Percentiles rank a stretch among this genome's conserved stretches.
These are phyloP conservation scores for Discoglossus pictus DNA, from an alignment of 2,797 vertebrate species.

Conservation along the genomic window DNA sequence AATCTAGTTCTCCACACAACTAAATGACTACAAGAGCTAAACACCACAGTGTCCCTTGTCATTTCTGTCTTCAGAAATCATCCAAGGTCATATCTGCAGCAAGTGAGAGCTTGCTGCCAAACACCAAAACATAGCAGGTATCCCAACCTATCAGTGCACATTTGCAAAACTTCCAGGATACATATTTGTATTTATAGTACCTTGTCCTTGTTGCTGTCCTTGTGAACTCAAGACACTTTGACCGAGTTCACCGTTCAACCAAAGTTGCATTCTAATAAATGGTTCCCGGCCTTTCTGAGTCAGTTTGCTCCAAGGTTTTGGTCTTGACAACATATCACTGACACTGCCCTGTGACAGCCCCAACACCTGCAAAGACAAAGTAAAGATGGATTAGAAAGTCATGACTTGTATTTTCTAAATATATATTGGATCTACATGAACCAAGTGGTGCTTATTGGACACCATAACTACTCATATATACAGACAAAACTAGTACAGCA, in stretches of 20 bases:
- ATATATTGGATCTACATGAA: too few species aligned
- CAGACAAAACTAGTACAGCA: too few species aligned
- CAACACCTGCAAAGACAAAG: conserved; percentile 75
- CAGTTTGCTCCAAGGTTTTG: conserved; percentile 92
- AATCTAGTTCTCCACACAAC: conserved; percentile 28
- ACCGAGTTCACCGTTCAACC: conserved; percentile 92
- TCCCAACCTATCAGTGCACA: conserved; percentile 3
- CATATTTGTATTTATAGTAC: conserved; percentile 60
- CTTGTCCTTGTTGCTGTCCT: conserved; percentile 81
- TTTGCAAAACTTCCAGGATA: background rate
- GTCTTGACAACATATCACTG: conserved; percentile 89
- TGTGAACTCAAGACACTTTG: conserved; percentile 82
- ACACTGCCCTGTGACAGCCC: conserved; percentile 89
- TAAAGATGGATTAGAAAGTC: conserved; percentile 38
- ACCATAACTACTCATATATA: too few species aligned
- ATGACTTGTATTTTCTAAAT: too few species aligned
- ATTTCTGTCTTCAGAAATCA: conserved; percentile 28
- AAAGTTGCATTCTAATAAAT: conserved; percentile 95
- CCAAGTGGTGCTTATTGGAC: too few species aligned
- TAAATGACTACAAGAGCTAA: conserved; percentile 28
- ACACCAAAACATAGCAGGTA: conserved; percentile 11
- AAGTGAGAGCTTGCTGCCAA: conserved; percentile 1
- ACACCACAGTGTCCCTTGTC: conserved; percentile 13
- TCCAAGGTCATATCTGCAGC: conserved; percentile 32
- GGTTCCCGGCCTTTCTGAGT: conserved; percentile 93